Conservation (phyloP, 2,888 invertebrate species). For the Eristalis tenax region DNA sequence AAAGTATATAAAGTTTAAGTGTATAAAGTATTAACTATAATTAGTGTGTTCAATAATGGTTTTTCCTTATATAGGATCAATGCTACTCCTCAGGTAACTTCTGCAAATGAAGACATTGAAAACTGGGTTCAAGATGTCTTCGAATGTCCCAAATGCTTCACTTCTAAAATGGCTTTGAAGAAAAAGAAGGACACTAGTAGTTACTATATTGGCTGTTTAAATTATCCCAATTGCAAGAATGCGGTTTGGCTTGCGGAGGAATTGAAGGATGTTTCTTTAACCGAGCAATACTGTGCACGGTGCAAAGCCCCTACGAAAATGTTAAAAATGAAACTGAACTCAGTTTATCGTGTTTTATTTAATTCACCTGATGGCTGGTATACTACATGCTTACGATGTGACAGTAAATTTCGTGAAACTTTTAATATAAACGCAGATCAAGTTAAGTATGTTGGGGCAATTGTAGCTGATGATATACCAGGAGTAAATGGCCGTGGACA, state of each 20-base stretch:
- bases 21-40: not conserved
- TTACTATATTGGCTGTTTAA: slow-evolving; percentile 88
- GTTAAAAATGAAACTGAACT: slow-evolving; percentile 76
- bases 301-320: slow-evolving; percentile 77
- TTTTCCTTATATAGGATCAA: slow-evolving; percentile 72
- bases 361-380: slow-evolving; percentile 77
- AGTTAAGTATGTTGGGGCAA: slow-evolving; percentile 78
- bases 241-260: slow-evolving; percentile 91
- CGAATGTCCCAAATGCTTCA: slow-evolving; percentile 89
- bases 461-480: slow-evolving; percentile 74
- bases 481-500: not conserved
- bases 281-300: slow-evolving; percentile 85
- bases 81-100: slow-evolving; percentile 74
- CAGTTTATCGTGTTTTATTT: slow-evolving; percentile 76
- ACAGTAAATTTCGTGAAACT: slow-evolving; percentile 77
- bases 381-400: slow-evolving; percentile 79
- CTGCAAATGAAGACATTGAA: not conserved
- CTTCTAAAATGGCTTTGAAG: slow-evolving; percentile 86
- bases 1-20: too few species aligned
- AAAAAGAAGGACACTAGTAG: slow-evolving; percentile 86
- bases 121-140: slow-evolving; percentile 81
- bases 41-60: not conserved
- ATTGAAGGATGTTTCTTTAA: slow-evolving; percentile 85
- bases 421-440: slow-evolving; percentile 79
- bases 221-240: slow-evolving; percentile 91